Percentiles rank a stretch among this genome's conserved stretches.
Evolutionary conservation across 2,113 vertebrate species (phyloP).

Genomic region (Pagrus major): DNA sequence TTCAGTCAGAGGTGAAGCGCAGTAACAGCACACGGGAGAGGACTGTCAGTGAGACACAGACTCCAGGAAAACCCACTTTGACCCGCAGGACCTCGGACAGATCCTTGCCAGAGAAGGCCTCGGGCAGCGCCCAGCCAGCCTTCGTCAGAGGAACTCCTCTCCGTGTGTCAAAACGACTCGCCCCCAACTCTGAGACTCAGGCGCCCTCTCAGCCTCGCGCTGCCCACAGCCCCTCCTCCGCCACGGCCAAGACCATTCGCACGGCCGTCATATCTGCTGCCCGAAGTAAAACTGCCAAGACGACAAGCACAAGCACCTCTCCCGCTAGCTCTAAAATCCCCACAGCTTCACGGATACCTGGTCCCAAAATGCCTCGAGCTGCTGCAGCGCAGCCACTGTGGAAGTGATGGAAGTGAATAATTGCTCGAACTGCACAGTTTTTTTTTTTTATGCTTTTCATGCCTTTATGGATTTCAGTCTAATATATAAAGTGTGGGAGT

Average conservation of each 20-base stretch:
- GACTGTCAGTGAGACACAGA: constrained; percentile 48
- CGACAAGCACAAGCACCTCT: constrained; percentile 51
- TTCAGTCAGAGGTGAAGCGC: constrained; percentile 67
- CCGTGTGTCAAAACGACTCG: constrained; percentile 82
- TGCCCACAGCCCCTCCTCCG: constrained; percentile 71
- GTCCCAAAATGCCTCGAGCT: constrained; percentile 76
- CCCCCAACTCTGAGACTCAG: constrained; percentile 77
- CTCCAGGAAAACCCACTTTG: constrained; percentile 51
- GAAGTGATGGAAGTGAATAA: constrained; percentile 71
- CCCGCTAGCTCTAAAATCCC: constrained; percentile 65
- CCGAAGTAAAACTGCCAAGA: constrained; percentile 78
- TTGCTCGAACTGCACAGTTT: not conserved
- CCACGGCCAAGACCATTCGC: constrained; percentile 83
- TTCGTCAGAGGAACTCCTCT: constrained; percentile 78
- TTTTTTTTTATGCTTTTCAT: constrained; percentile 4
- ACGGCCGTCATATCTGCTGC: constrained; percentile 82
- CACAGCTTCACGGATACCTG: constrained; percentile 71
- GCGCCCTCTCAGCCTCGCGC: constrained; percentile 53
- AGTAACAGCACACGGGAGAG: constrained; percentile 67
- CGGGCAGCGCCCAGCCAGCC: constrained; percentile 37
- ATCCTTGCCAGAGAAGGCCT: constrained; percentile 62
- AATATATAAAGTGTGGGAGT: constrained; percentile 10
- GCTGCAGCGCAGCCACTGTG: constrained; percentile 77
- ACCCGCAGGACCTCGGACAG: constrained; percentile 64
- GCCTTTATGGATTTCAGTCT: constrained; percentile 23